Evolutionary conservation across 2,888 invertebrate species (phyloP).

Genomic region (Gastracanthus pulcherrimus): DNA sequence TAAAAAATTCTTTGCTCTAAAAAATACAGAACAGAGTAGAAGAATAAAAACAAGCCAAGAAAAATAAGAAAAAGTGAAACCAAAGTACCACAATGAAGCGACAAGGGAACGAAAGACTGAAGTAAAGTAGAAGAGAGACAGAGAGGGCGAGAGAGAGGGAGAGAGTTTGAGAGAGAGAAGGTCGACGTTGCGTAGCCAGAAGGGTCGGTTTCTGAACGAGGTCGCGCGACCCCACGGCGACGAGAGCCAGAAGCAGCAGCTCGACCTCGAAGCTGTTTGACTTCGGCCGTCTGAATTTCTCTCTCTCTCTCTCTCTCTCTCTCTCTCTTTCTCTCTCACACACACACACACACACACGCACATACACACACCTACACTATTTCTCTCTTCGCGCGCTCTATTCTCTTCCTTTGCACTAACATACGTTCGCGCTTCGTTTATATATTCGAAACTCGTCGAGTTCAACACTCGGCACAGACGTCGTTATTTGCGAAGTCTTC

Average conservation of each 20-base stretch:
- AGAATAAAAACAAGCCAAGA: background rate
- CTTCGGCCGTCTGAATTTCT: slow-evolving; percentile 30
- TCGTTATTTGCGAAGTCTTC: background rate
- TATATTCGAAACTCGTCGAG: background rate
- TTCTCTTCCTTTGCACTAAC: too few species aligned
- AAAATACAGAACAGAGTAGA: background rate
- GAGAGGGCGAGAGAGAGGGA: background rate
- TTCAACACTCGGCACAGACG: background rate
- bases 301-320: background rate
- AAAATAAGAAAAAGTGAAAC: background rate
- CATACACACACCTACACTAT: too few species aligned
- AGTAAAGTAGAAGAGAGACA: background rate
- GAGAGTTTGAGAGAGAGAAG: slow-evolving; percentile 10
- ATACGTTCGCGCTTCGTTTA: background rate
- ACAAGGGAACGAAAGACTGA: background rate
- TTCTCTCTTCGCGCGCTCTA: too few species aligned
- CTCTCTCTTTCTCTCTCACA: background rate
- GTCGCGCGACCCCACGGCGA: too few species aligned
- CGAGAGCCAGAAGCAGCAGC: background rate
- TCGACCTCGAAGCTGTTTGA: slow-evolving; percentile 44
- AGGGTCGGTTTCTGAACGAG: slow-evolving; percentile 17
- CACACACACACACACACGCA: too few species aligned
- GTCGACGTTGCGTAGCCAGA: slow-evolving; percentile 19
- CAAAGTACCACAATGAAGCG: background rate
- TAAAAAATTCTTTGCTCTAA: too few species aligned